phyloP scores from a whole-genome alignment of 2,113 vertebrate species.

The Xenus cinereus region DNA sequence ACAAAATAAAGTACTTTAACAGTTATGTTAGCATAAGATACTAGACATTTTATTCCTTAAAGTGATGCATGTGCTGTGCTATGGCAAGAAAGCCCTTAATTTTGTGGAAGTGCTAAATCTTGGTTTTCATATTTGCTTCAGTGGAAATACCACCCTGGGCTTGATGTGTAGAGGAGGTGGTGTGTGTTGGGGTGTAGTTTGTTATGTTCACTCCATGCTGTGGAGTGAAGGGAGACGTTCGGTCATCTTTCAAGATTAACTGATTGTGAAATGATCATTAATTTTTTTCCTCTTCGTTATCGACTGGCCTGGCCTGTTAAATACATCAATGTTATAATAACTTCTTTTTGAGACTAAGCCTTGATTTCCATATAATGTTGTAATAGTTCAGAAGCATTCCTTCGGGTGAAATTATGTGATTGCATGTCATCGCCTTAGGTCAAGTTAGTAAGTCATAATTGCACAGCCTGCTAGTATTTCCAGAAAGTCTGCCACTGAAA shows the following conservation, averaged over 20 bases:
- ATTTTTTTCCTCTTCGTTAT: background rate
- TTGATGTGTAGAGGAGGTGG: background rate
- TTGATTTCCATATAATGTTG: background rate
- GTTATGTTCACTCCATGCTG: background rate
- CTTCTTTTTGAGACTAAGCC: background rate
- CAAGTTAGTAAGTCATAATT: background rate
- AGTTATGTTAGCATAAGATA: background rate
- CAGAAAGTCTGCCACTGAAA: background rate
- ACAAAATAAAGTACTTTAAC: background rate
- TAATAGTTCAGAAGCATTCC: background rate
- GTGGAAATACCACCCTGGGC: background rate
- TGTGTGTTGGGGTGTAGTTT: background rate
- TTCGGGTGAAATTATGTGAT: background rate
- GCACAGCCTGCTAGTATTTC: background rate
- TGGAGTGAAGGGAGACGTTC: background rate
- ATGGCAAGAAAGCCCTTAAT: background rate
- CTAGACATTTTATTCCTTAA: background rate
- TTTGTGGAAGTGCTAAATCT: background rate
- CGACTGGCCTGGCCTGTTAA: background rate
- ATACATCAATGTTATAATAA: accelerated
- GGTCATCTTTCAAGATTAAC: background rate
- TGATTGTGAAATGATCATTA: background rate
- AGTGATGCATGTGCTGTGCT: background rate
- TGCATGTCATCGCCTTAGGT: background rate
- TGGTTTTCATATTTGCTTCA: background rate